phyloP scores from a whole-genome alignment of 30 jellyfish, hydroid and myxozoan genomes.

The Mastigias papua region DNA sequence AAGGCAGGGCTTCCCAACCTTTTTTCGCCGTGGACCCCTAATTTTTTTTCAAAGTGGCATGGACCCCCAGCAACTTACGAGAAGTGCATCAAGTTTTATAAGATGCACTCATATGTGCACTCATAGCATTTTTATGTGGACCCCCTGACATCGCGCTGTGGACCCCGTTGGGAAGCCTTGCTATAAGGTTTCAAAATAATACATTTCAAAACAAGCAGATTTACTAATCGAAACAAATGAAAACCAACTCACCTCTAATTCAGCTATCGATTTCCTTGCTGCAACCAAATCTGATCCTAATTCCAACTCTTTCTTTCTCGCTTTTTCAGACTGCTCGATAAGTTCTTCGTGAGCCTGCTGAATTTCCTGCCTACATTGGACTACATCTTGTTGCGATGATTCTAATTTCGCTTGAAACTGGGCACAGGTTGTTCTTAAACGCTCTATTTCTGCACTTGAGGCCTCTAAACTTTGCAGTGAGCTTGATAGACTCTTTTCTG shows the following conservation, averaged over 20 bases:
- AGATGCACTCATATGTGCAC: no score
- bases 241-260: conserved; percentile 79
- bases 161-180: no score
- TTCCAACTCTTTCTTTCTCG: conserved; percentile 88
- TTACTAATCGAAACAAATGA: no score
- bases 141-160: no score
- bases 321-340: conserved; percentile 77
- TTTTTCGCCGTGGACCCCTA: no score
- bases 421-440: conserved; percentile 77
- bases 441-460: conserved; percentile 87
- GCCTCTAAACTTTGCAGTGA: conserved; percentile 93
- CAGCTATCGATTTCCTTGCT: conserved; percentile 78
- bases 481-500: conserved; percentile 86
- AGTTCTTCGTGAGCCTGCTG: conserved; percentile 90
- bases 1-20: no score
- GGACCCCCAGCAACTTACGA: no score
- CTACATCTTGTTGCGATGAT: conserved; percentile 77
- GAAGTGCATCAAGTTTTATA: no score
- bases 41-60: no score
- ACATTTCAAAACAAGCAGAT: no score
- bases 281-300: conserved; percentile 89
- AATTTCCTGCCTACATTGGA: conserved; percentile 72
- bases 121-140: no score
- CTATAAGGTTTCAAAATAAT: no score
- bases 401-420: conserved; percentile 91